Base-by-base conservation (phyloP, 1,140 invertebrate species). In the Chlorops oryzae region DNA sequence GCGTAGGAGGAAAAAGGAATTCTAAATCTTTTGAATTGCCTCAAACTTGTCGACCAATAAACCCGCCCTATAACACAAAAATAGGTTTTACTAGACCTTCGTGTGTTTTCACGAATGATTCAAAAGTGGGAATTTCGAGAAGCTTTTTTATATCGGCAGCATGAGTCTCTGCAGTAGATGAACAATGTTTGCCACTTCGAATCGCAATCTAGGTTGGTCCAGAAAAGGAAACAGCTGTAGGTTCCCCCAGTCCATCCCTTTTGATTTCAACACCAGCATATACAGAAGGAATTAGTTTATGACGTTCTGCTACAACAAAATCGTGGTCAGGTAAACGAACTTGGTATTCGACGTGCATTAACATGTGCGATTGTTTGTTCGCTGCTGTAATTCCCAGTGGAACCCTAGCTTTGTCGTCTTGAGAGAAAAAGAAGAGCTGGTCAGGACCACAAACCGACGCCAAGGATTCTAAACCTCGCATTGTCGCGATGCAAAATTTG, bases 171-270 rank as follows among this genome's bases (percentile, higher is more conserved):
- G 28, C 28, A 7, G 28, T 32, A 32, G 28, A 32, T n/a, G 28
- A 32, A 32, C 7, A 42, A 23, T 59, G 50, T 45, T 59, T 20
- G n/a, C n/a, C n/a, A n/a, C n/a, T n/a, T n/a, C n/a, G n/a, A n/a
- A n/a, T n/a, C n/a, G 47, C 73, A 53, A 74, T 59, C 51, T 65
- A 74, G 22, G 72, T 75, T 47, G 72, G 72, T 10, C 73, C 72
- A 15, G 55, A 62, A 46, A 74, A 73, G 2, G 55, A 51, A 41
- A 69, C 56, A 46, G 59, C 58, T 64, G 70, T 53, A 21, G 54
- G 25, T 22, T 63, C 52, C 46, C 59, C 63, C 25, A 65, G 51
- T 12, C 51, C 51, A 59, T 65, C 55, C 17, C 27, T 34, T 49
- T 59, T 54, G 35, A 71, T 60, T 13, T 51, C 40, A 25, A 60